phyloP scores from a whole-genome alignment of 2,888 invertebrate genomes.

The Drosophila prostipennis region DNA sequence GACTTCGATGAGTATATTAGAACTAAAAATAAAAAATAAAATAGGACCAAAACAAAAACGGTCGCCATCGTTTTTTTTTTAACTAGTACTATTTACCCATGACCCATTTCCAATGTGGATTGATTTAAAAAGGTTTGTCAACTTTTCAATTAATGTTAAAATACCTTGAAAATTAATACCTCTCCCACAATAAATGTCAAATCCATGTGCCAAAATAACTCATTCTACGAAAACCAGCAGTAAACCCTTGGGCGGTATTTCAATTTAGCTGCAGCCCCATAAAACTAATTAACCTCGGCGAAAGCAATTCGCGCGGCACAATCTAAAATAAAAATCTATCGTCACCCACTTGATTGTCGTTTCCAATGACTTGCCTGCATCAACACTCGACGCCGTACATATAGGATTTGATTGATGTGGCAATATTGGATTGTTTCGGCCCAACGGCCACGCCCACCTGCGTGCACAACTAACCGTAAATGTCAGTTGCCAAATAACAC shows the following conservation, averaged over 20 bases:
- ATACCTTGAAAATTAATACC: too few relatives aligned
- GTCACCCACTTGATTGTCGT: slow-evolving; percentile 49
- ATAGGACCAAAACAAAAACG: too few relatives aligned
- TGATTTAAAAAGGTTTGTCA: too few relatives aligned
- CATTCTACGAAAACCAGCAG: not conserved
- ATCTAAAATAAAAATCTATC: slow-evolving; percentile 43
- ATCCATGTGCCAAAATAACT: not conserved
- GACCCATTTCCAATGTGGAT: too few relatives aligned
- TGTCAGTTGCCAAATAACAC: slow-evolving; percentile 43
- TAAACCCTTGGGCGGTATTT: not conserved
- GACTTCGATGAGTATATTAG: too few relatives aligned
- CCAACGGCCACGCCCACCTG: slow-evolving; percentile 35
- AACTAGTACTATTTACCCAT: too few relatives aligned
- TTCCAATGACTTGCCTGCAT: slow-evolving; percentile 34
- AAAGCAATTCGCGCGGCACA: slow-evolving; percentile 27
- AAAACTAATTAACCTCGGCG: slow-evolving; percentile 34
- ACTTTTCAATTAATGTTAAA: too few relatives aligned
- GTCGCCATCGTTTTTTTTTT: too few relatives aligned
- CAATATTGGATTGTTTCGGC: slow-evolving; percentile 42
- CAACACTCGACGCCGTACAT: slow-evolving; percentile 11
- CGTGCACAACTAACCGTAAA: slow-evolving; percentile 36
- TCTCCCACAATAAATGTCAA: not conserved
- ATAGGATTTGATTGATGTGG: slow-evolving; percentile 49
- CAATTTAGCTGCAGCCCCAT: not conserved
- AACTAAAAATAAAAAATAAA: too few relatives aligned